Percentiles rank a stretch among this genome's conserved stretches.
phyloP scores from a whole-genome alignment of 2,888 invertebrate species.

The Luperina testacea region DNA sequence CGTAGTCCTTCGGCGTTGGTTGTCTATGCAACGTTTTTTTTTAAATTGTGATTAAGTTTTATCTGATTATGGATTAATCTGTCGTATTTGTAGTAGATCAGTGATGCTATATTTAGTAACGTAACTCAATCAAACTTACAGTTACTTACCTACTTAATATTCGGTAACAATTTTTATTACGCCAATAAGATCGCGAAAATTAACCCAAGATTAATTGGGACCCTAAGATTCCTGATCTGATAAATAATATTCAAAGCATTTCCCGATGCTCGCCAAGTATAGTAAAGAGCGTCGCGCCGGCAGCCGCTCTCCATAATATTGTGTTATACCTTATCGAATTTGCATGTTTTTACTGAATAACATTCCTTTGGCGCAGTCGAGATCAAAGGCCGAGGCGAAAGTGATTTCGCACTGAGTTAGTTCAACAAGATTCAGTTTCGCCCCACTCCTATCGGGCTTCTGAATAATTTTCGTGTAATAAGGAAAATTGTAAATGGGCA shows the following conservation, averaged over 20 bases:
- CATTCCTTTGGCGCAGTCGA: conserved; percentile 89
- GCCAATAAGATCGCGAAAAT: conserved; percentile 8
- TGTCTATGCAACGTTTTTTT: conserved; percentile 4
- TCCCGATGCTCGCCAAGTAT: conserved; percentile 73
- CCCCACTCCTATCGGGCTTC: conserved; percentile 82
- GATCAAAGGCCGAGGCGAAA: conserved; percentile 89
- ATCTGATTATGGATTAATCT: no score
- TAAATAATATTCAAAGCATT: conserved; percentile 81
- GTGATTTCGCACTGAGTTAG: conserved; percentile 90
- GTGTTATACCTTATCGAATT: conserved; percentile 90
- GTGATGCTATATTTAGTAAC: background rate
- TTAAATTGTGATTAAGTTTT: background rate
- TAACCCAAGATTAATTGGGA: conserved; percentile 48
- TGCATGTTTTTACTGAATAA: conserved; percentile 91
- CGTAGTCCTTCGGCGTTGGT: conserved; percentile 9
- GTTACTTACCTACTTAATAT: background rate
- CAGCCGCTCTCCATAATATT: conserved; percentile 86
- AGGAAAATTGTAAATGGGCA: conserved; percentile 88
- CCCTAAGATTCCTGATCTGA: conserved; percentile 64
- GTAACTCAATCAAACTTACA: background rate
- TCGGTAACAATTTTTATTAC: background rate
- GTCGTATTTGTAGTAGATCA: background rate
- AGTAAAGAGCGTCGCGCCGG: conserved; percentile 73
- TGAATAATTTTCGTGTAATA: conserved; percentile 89
- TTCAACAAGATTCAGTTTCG: conserved; percentile 89